Evolutionary conservation across 2,113 vertebrate species (phyloP).

Genomic region (Taurulus bubalis): DNA sequence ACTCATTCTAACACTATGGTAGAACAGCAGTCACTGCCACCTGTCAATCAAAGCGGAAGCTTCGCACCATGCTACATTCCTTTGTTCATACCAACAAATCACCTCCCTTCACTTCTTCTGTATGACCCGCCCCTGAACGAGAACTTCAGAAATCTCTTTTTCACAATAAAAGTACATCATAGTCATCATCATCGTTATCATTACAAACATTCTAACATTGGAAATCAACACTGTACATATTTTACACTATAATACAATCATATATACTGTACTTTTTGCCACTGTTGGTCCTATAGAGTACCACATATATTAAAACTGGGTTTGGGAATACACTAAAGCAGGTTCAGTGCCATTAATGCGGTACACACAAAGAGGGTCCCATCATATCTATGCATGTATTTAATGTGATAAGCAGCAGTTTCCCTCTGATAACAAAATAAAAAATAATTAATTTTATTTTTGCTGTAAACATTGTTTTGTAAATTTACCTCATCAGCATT

Average conservation of each 20-base stretch:
- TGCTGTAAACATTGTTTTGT: conserved; percentile 51
- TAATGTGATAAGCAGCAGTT: conserved; percentile 50
- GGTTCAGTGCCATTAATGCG: conserved; percentile 63
- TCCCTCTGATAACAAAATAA: conserved; percentile 28
- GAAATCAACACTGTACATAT: conserved; percentile 85
- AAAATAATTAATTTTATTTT: conserved; percentile 27
- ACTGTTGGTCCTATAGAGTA: conserved; percentile 73
- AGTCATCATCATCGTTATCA: conserved; percentile 73
- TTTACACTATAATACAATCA: conserved; percentile 87
- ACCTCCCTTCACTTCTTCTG: conserved; percentile 45
- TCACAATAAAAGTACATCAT: conserved; percentile 82
- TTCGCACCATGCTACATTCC: conserved; percentile 84
- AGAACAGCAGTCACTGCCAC: conserved; percentile 80
- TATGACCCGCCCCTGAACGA: conserved; percentile 64
- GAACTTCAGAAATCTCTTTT: conserved; percentile 76
- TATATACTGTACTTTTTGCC: conserved; percentile 76
- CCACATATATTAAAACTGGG: conserved; percentile 66
- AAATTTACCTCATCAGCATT: conserved; percentile 1
- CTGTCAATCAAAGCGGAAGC: conserved; percentile 79
- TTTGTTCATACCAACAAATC: conserved; percentile 71
- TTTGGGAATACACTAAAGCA: conserved; percentile 59
- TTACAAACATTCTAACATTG: conserved; percentile 86
- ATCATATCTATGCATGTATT: conserved; percentile 46
- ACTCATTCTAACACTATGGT: conserved; percentile 73
- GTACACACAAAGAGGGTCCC: conserved; percentile 58